phyloP scores from a whole-genome alignment of 2,797 vertebrate genomes.

The Spinus olivaceus region DNA sequence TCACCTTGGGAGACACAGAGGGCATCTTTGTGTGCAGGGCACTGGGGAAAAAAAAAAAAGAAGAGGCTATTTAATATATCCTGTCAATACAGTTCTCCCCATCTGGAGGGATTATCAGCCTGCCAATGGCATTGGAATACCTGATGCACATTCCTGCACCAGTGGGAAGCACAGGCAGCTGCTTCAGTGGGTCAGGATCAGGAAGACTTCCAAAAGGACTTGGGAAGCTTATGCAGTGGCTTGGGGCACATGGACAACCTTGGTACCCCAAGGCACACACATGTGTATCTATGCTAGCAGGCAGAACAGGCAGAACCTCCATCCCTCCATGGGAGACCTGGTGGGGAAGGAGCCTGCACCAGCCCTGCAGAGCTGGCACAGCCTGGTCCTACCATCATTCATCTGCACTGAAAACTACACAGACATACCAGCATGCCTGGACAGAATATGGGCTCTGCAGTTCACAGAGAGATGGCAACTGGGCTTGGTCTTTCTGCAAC shows the following conservation, averaged over 20 bases:
- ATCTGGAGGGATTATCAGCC: background rate
- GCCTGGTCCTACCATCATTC: background rate
- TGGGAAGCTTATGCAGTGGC: background rate
- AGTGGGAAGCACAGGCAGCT: background rate
- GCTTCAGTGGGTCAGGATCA: background rate
- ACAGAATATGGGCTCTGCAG: background rate
- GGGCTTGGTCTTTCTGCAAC: background rate
- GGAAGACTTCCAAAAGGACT: background rate
- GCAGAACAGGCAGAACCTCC: background rate
- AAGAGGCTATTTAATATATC: background rate
- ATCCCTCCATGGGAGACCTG: background rate
- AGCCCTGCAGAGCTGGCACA: background rate
- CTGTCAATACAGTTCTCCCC: background rate
- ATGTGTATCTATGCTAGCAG: fast-evolving
- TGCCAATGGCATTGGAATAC: fast-evolving
- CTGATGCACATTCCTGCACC: fast-evolving
- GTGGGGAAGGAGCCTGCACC: background rate
- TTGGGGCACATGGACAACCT: too few relatives aligned
- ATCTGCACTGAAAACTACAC: background rate
- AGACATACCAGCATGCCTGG: fast-evolving
- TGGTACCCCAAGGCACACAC: background rate
- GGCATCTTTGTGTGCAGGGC: conserved; percentile 62
- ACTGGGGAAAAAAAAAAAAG: conserved; percentile 69
- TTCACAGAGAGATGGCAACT: background rate
- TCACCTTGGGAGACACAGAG: conserved; percentile 66